Base-by-base conservation (phyloP, 2,113 vertebrate genomes). In the Gorsachius goisagi region DNA sequence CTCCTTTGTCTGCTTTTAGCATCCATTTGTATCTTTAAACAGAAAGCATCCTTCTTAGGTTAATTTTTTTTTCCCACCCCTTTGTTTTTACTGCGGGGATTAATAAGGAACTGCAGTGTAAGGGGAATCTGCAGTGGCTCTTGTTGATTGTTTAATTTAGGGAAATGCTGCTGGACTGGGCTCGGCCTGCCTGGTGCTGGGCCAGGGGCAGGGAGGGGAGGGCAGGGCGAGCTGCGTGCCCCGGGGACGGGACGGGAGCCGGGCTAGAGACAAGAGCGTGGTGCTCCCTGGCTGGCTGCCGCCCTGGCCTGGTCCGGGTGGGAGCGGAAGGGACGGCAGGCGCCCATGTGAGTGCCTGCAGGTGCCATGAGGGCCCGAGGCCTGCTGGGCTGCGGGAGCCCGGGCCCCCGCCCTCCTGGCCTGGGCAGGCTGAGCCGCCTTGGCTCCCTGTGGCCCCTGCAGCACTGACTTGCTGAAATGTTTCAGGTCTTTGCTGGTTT, bases 81-180 rank as follows among this genome's bases (percentile, higher is more conserved):
- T 95, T 91, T 91, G 91, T 97, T 93, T 97, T 97, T 97, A 89
- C 92, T 87, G 60, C n/a, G 82, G 74, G 91, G 91, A 97, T 96
- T 97, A 96, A 97, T 92, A 89, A 95, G 91, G 84, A 97, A 94
- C 80, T 93, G 95, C 95, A 94, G 94, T 0, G 1, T 97, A 87
- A 98, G 94, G 96, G 52, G 94, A 97, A 94, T 89, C 52, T 73
- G 76, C 95, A 89, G 26, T 3, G 0, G 82, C 83, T 89, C 85
- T 94, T 86, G 92, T 97, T 97, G 97, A 74, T 94, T 96, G 89
- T 96, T 97, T 95, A 90, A 76, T 97, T 95, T 94, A 58, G 85
- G 95, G 64, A 95, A 93, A 53, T 39, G 88, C 75, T 88, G 84
- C 89, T 50, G 84, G 50, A 50, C 88, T 89, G 88, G 47, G 55